Evolutionary conservation across 2,113 vertebrate genomes (phyloP).

Genomic region (Chamaea fasciata): DNA sequence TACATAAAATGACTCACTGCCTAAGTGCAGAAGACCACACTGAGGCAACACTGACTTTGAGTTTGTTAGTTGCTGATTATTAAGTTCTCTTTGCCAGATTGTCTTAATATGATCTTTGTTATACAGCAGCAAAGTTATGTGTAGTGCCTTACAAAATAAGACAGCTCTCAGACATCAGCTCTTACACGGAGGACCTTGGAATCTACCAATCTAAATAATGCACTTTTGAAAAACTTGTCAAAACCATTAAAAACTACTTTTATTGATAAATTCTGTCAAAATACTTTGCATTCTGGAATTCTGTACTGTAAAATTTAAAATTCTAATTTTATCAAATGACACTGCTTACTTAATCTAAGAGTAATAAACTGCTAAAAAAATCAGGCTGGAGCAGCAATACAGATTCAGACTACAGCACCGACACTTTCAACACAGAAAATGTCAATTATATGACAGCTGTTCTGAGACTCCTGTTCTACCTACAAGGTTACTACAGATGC

Average conservation of each 20-base stretch:
- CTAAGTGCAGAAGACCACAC: not conserved
- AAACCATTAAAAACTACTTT: not conserved
- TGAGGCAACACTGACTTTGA: not conserved
- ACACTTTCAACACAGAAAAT: not conserved
- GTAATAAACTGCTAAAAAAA: not conserved
- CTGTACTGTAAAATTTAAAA: not conserved
- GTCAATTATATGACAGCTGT: not conserved
- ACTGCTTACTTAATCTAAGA: not conserved
- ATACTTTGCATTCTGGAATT: not conserved
- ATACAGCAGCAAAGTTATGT: not conserved
- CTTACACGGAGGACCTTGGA: not conserved
- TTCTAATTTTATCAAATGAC: not conserved
- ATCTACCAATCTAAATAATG: not conserved
- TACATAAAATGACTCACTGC: not conserved
- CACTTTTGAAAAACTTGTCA: not conserved
- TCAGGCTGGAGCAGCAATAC: not conserved
- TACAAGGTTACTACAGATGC: not conserved
- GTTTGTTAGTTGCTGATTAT: not conserved
- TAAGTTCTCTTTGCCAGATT: not conserved
- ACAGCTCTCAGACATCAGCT: not conserved
- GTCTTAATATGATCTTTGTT: not conserved
- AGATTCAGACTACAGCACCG: not conserved
- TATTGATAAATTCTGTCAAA: not conserved
- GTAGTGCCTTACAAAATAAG: not conserved
- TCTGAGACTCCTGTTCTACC: not conserved